These are phyloP conservation scores for Drosophila kohkoa DNA, from an alignment of 1,140 invertebrate species.

Conservation along the genomic window DNA sequence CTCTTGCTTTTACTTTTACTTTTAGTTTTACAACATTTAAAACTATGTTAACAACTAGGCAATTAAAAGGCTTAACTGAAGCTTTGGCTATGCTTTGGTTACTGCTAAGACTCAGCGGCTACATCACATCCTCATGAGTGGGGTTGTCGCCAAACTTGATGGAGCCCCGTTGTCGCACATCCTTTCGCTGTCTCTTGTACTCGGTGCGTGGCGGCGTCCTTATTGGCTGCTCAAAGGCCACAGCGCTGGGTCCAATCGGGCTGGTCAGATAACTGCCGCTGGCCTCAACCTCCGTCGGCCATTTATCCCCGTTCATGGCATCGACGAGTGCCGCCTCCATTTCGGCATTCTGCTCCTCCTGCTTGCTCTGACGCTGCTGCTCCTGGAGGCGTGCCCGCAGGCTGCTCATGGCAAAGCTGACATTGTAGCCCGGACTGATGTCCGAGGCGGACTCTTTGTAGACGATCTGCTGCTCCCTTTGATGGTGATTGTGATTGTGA, in stretches of 20 bases:
- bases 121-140: conserved; percentile 58
- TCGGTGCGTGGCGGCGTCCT: conserved; percentile 36
- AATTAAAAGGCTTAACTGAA: conserved; percentile 53
- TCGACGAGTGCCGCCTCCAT: conserved; percentile 61
- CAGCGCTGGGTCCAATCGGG: conserved; percentile 73
- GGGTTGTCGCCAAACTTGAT: conserved; percentile 72
- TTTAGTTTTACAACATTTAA: conserved; percentile 9
- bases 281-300: conserved; percentile 66
- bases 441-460: conserved; percentile 25
- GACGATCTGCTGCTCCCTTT: conserved; percentile 44
- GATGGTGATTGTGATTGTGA: background rate
- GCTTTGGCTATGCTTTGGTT: conserved; percentile 72
- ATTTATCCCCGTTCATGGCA: conserved; percentile 70
- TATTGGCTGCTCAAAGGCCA: conserved; percentile 68
- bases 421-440: conserved; percentile 25
- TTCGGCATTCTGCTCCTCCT: conserved; percentile 56
- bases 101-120: conserved; percentile 29
- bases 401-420: conserved; percentile 62
- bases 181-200: conserved; percentile 60
- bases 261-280: conserved; percentile 67
- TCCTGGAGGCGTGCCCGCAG: conserved; percentile 66
- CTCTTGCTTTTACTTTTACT: conserved; percentile 33
- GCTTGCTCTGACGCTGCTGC: conserved; percentile 62
- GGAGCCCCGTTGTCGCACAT: conserved; percentile 62
- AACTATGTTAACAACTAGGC: conserved; percentile 50